These are phyloP conservation scores for Mantis religiosa DNA, from an alignment of 2,888 invertebrate genomes.

Conservation along the genomic window DNA sequence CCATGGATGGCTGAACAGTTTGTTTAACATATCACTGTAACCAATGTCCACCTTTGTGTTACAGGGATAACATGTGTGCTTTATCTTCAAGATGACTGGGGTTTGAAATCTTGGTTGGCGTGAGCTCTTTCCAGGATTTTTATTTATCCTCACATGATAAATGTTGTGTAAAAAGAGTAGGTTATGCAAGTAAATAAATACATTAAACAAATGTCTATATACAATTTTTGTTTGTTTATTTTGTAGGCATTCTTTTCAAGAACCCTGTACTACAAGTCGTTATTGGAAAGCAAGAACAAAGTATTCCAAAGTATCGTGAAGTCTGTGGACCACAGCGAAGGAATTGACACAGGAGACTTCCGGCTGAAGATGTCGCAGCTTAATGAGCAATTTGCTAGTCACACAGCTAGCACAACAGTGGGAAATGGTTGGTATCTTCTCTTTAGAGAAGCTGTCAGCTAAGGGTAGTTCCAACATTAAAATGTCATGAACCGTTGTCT, in stretches of 20 bases:
- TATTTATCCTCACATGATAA: too few relatives aligned
- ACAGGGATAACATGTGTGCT: too few relatives aligned
- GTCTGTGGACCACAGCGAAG: conserved; percentile 69
- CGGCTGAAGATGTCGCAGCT: conserved; percentile 67
- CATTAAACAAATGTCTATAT: background rate
- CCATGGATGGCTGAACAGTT: too few relatives aligned
- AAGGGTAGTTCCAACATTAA: too few relatives aligned
- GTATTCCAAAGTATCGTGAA: conserved; percentile 82
- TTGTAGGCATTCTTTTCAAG: conserved; percentile 72
- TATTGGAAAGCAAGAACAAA: conserved; percentile 93
- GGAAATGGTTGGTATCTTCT: conserved; percentile 54
- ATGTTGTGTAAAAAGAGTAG: background rate
- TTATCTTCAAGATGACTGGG: too few relatives aligned
- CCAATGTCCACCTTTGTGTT: too few relatives aligned
- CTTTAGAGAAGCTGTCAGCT: too few relatives aligned
- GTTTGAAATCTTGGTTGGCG: too few relatives aligned
- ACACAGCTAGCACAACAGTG: conserved; percentile 69
- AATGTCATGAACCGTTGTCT: too few relatives aligned
- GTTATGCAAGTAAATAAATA: background rate
- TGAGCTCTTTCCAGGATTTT: too few relatives aligned
- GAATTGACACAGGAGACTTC: conserved; percentile 66
- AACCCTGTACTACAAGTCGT: conserved; percentile 85
- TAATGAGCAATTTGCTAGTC: conserved; percentile 77
- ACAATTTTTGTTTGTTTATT: conserved; percentile 12
- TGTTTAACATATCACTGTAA: too few relatives aligned